A percentile compares a stretch with the other conserved stretches of the same genome.
phyloP scores from a whole-genome alignment of 2,888 invertebrate genomes.

The Caenorhabditis sinica region DNA sequence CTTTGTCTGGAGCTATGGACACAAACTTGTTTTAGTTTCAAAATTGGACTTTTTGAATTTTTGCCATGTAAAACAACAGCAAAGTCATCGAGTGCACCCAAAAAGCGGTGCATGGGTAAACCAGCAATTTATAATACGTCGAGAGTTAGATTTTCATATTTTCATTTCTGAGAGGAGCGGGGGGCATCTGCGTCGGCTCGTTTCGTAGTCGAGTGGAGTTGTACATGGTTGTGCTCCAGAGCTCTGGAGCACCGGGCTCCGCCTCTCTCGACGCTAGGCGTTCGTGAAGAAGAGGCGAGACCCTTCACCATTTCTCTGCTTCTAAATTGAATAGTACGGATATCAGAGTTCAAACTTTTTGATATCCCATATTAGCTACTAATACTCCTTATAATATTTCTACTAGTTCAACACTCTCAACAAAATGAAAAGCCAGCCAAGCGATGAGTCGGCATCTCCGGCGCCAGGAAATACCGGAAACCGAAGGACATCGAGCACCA shows the following conservation, averaged over 20 bases:
- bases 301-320: conserved; percentile 39
- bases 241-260: conserved; percentile 45
- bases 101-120: conserved; percentile 10
- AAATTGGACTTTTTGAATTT: neutral
- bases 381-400: conserved; percentile 7
- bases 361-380: conserved; percentile 5
- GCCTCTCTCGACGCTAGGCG: conserved; percentile 49
- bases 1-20: too few species aligned
- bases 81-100: neutral
- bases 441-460: conserved; percentile 43
- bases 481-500: conserved; percentile 67
- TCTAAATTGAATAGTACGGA: conserved; percentile 59
- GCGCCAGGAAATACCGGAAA: conserved; percentile 61
- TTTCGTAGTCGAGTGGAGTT: conserved; percentile 50
- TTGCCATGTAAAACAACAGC: neutral
- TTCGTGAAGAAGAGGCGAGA: conserved; percentile 45
- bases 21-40: neutral
- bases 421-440: conserved; percentile 49
- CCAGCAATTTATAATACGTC: conserved; percentile 31
- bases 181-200: conserved; percentile 55
- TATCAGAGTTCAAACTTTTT: conserved; percentile 20
- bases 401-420: neutral
- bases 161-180: conserved; percentile 25
- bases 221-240: conserved; percentile 55
- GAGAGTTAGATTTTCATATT: conserved; percentile 40